Conservation (phyloP, 2,888 invertebrate species). For the Clusia tigrina region DNA sequence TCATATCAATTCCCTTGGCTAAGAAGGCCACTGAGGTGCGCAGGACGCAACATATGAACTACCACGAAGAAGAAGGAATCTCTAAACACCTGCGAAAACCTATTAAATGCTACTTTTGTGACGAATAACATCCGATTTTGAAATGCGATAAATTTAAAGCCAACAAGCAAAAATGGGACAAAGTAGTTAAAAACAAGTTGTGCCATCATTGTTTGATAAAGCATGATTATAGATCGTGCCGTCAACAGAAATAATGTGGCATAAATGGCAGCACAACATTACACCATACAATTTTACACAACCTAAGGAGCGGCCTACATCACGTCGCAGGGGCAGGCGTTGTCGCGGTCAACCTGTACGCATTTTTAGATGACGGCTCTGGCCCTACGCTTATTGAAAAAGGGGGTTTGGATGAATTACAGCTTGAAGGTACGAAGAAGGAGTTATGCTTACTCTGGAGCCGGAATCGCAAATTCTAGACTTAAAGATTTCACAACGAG, state of each 20-base stretch:
- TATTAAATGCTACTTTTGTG: slow-evolving; percentile 6
- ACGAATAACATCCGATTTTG: slow-evolving; percentile 1
- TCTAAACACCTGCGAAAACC: background rate
- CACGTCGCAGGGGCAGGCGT: too few species aligned
- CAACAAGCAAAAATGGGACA: slow-evolving; percentile 18
- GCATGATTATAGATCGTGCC: slow-evolving; percentile 17
- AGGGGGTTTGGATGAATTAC: slow-evolving; percentile 4
- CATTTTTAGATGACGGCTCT: slow-evolving; percentile 27
- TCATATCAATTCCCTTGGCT: slow-evolving; percentile 6
- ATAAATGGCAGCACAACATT: slow-evolving; percentile 16
- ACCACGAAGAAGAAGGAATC: slow-evolving; percentile 12
- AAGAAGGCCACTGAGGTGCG: slow-evolving; percentile 14
- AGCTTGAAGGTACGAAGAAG: slow-evolving; percentile 10
- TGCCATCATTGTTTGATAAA: slow-evolving; percentile 22
- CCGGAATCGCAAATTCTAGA: slow-evolving; percentile 21
- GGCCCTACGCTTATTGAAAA: slow-evolving; percentile 25
- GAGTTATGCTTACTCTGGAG: slow-evolving; percentile 26
- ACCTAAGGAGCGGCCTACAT: too few species aligned
- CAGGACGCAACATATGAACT: slow-evolving; percentile 6
- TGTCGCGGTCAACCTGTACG: slow-evolving; percentile 19
- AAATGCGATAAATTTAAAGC: slow-evolving; percentile 9
- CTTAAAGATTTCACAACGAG: slow-evolving; percentile 8
- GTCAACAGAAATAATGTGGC: slow-evolving; percentile 15
- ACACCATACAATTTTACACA: too few species aligned
- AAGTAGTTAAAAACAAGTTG: slow-evolving; percentile 19